A percentile compares a stretch with the other conserved stretches of the same genome.
phyloP scores from a whole-genome alignment of 2,113 vertebrate species.

The Hydrochoerus hydrochaeris region DNA sequence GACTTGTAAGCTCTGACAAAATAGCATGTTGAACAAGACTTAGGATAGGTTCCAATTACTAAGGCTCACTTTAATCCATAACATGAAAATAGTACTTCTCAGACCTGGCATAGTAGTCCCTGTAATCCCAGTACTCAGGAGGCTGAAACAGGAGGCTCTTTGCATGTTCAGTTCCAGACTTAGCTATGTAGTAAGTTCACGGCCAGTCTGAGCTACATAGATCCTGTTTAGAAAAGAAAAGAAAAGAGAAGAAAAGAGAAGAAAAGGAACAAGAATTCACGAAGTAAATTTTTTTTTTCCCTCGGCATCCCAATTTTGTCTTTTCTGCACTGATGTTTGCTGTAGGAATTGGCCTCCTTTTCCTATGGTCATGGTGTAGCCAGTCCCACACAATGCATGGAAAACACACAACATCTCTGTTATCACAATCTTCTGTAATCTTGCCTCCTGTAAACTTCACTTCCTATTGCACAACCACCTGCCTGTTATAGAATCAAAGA shows the following conservation, averaged over 20 bases:
- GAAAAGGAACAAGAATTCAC: background rate
- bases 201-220: background rate
- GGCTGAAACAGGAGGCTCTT: background rate
- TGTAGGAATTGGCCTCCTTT: background rate
- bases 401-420: background rate
- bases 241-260: no score
- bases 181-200: background rate
- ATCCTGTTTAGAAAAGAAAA: background rate
- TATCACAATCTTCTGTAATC: no score
- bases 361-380: fast-evolving
- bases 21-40: background rate
- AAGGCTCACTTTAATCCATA: background rate
- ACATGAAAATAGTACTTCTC: background rate
- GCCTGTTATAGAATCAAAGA: background rate
- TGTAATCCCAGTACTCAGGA: background rate
- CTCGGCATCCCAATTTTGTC: background rate
- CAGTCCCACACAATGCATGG: background rate
- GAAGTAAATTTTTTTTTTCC: background rate
- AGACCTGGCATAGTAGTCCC: background rate
- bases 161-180: background rate
- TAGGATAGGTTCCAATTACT: background rate
- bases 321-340: background rate
- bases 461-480: background rate
- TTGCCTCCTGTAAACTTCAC: background rate
- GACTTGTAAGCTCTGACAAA: background rate